Evolutionary conservation across 2,113 vertebrate species (phyloP).

Genomic region (Nesoenas mayeri): DNA sequence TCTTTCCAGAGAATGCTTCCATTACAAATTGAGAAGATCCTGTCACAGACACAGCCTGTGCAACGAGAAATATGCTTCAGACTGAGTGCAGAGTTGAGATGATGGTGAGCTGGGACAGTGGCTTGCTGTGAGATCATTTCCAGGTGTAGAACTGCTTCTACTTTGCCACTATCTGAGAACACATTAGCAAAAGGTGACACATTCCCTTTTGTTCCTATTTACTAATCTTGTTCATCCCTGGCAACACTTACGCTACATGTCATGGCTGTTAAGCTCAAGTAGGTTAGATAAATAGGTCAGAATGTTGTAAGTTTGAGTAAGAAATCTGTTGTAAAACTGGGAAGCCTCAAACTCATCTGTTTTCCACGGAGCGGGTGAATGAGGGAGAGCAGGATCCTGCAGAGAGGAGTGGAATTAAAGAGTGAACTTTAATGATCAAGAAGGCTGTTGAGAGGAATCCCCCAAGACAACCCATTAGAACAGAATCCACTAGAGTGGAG

Average conservation of each 20-base stretch:
- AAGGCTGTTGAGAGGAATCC: not conserved
- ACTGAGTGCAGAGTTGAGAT: not conserved
- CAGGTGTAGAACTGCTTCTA: not conserved
- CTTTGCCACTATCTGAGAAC: not conserved
- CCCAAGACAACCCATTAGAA: not conserved
- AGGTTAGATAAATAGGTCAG: not conserved
- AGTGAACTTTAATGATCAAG: not conserved
- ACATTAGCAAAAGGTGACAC: not conserved
- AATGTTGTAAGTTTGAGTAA: not conserved
- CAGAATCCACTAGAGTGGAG: not conserved
- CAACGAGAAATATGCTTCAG: not conserved
- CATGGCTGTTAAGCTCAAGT: not conserved
- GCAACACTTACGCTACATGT: not conserved
- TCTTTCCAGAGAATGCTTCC: not conserved
- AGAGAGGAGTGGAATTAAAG: not conserved
- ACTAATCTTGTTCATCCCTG: not conserved
- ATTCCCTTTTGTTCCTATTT: not conserved
- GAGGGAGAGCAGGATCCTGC: not conserved
- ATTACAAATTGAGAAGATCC: not conserved
- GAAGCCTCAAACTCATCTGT: not conserved
- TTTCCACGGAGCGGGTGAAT: not conserved
- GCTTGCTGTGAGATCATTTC: not conserved
- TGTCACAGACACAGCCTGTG: not conserved
- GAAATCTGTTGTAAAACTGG: not conserved
- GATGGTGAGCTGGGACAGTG: not conserved